A percentile compares a stretch with the other conserved stretches of the same genome.
Evolutionary conservation across 2,888 invertebrate genomes (phyloP).

Genomic region (Lasioglossum lativentre): DNA sequence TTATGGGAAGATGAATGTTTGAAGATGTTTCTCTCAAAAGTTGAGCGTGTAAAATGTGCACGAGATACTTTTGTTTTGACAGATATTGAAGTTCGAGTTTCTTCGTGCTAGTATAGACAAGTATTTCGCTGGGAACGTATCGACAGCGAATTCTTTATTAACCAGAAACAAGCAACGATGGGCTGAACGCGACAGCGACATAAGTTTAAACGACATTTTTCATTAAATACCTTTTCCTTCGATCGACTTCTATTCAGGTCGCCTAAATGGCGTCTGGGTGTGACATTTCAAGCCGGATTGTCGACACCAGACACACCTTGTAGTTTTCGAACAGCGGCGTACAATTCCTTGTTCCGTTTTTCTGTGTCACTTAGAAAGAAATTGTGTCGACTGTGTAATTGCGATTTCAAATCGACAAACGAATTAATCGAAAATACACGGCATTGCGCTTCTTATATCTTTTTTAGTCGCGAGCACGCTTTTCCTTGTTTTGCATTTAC

Average conservation of each 20-base stretch:
- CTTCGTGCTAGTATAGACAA: not conserved
- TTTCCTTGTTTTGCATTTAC: not conserved
- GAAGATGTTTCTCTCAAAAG: not conserved
- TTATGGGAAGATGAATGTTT: not conserved
- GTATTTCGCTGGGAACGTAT: not conserved
- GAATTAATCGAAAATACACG: not conserved
- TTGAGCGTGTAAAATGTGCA: not conserved
- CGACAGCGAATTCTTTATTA: conserved; percentile 12
- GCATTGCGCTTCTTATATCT: not conserved
- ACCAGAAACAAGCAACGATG: conserved; percentile 5
- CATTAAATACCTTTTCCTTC: conserved; percentile 10
- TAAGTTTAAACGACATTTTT: conserved; percentile 15
- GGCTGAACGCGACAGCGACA: conserved; percentile 5
- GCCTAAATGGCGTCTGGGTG: conserved; percentile 20
- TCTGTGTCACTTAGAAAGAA: not conserved
- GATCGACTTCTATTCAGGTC: conserved; percentile 16
- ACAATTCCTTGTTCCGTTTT: not conserved
- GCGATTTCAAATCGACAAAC: not conserved
- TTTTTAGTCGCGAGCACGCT: not conserved
- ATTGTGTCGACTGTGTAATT: not conserved
- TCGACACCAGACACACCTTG: conserved; percentile 18
- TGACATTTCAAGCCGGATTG: conserved; percentile 27
- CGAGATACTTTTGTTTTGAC: not conserved
- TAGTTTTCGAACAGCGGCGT: conserved; percentile 9
- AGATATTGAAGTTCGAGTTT: not conserved